Evolutionary conservation across 2,888 invertebrate species (phyloP).

Genomic region (Eurytoma californica): DNA sequence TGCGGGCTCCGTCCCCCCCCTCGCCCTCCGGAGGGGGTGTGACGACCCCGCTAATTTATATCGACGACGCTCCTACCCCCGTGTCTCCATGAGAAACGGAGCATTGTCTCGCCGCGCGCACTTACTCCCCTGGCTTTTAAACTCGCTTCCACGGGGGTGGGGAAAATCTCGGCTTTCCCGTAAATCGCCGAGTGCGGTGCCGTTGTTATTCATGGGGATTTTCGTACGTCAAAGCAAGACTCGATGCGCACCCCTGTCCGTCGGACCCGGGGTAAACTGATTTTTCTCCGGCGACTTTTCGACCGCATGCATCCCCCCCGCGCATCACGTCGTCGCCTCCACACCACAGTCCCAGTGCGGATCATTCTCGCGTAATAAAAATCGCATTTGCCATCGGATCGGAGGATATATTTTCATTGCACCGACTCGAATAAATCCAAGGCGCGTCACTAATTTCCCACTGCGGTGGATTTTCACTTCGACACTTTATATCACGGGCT

Average conservation of each 20-base stretch:
- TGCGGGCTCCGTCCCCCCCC: constrained; percentile 5
- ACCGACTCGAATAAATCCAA: neutral
- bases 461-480: too few relatives aligned
- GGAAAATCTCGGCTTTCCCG: constrained; percentile 47
- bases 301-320: constrained; percentile 2
- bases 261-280: constrained; percentile 23
- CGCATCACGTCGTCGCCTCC: neutral
- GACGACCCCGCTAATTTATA: constrained; percentile 64
- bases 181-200: constrained; percentile 37
- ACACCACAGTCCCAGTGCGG: constrained; percentile 22
- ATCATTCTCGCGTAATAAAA: constrained; percentile 50
- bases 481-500: too few relatives aligned
- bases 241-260: constrained; percentile 8
- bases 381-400: constrained; percentile 46
- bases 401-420: constrained; percentile 43
- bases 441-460: constrained; percentile 27
- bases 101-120: constrained; percentile 42
- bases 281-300: constrained; percentile 28
- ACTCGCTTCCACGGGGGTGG: neutral
- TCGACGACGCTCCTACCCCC: constrained; percentile 8
- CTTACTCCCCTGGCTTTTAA: constrained; percentile 7
- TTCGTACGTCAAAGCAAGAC: constrained; percentile 48
- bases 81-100: constrained; percentile 39
- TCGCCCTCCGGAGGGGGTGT: constrained; percentile 54
- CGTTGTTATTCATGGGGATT: constrained; percentile 54